Percentiles rank a stretch among this genome's conserved stretches.
Conservation (phyloP, 2,797 vertebrate species). For the Acipenser ruthenus region DNA sequence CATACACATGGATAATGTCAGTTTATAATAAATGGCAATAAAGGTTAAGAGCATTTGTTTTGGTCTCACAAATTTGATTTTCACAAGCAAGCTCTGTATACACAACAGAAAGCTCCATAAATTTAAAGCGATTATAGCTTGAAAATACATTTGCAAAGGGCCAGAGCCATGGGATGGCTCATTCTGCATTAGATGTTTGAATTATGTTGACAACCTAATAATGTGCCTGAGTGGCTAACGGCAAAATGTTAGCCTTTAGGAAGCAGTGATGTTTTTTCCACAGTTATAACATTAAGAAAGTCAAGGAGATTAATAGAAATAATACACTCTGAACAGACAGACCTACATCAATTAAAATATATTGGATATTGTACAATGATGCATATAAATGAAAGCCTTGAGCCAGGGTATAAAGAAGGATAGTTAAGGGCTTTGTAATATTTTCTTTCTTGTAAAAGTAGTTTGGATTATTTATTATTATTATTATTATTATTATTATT, state of each 20-base stretch:
- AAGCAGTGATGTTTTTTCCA: slow-evolving; percentile 39
- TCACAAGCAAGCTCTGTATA: slow-evolving; percentile 8
- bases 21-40: slow-evolving; percentile 1
- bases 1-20: background rate
- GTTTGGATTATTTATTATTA: too few species aligned
- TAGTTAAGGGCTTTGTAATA: too few species aligned
- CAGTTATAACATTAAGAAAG: slow-evolving; percentile 48
- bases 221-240: slow-evolving; percentile 46
- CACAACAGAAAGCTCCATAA: slow-evolving; percentile 20
- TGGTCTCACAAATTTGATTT: slow-evolving; percentile 19
- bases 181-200: slow-evolving; percentile 47
- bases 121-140: slow-evolving; percentile 37
- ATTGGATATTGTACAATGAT: background rate
- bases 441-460: too few species aligned
- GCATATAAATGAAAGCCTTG: too few species aligned
- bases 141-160: slow-evolving; percentile 39
- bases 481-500: too few species aligned
- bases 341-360: background rate
- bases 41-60: slow-evolving; percentile 14
- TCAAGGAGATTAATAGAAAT: slow-evolving; percentile 55
- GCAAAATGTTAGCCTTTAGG: slow-evolving; percentile 43
- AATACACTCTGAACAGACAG: slow-evolving; percentile 45
- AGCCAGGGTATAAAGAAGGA: too few species aligned
- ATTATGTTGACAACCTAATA: slow-evolving; percentile 61
- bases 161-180: slow-evolving; percentile 33